These are phyloP conservation scores for Chelon labrosus DNA, from an alignment of 2,797 vertebrate genomes.

Conservation along the genomic window DNA sequence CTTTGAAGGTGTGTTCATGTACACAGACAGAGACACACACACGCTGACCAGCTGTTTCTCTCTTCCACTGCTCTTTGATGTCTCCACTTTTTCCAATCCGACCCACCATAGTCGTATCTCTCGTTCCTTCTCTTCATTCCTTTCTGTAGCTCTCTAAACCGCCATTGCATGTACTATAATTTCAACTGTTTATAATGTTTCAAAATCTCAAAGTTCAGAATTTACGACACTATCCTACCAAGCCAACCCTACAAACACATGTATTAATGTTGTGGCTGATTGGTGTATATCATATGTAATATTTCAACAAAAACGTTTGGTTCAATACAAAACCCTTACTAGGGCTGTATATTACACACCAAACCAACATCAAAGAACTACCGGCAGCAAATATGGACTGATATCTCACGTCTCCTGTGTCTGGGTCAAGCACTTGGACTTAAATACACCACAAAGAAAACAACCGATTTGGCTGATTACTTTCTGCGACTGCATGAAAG, in stretches of 20 bases:
- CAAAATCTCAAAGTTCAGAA: constrained; percentile 1
- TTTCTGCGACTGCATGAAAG: too few species aligned
- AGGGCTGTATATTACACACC: too few species aligned
- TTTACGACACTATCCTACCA: background rate
- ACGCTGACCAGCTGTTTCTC: constrained; percentile 78
- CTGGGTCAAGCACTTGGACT: too few species aligned
- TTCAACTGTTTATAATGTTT: constrained; percentile 1
- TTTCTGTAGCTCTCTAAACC: background rate
- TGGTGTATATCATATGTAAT: too few species aligned
- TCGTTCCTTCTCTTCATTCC: constrained; percentile 5
- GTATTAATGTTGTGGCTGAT: too few species aligned
- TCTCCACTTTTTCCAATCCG: constrained; percentile 62
- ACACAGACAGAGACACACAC: constrained; percentile 50
- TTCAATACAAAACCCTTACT: too few species aligned
- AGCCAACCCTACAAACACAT: background rate
- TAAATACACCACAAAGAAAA: too few species aligned
- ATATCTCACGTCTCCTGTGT: too few species aligned
- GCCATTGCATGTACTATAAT: background rate
- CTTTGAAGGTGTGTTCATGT: constrained; percentile 76
- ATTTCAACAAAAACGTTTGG: too few species aligned
- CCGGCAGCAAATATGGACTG: too few species aligned
- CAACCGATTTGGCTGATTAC: too few species aligned
- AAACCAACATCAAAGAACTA: too few species aligned
- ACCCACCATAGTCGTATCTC: constrained; percentile 30
- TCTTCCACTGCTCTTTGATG: constrained; percentile 73